Percentiles rank a stretch among this genome's conserved stretches.
These are phyloP conservation scores for Ostrea denselamellosa DNA, from an alignment of 1,140 invertebrate species.

Conservation along the genomic window DNA sequence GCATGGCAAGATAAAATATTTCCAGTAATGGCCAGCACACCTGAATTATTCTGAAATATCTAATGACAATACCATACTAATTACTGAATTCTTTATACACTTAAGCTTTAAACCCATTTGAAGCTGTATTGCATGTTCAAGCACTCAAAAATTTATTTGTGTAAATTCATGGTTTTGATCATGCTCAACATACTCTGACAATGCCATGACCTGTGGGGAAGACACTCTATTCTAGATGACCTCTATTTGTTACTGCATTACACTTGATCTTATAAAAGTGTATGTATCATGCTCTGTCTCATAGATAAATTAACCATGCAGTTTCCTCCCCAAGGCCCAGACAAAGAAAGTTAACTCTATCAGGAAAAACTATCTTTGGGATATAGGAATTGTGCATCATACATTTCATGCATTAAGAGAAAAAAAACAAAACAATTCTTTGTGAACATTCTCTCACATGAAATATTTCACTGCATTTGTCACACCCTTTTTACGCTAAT, in stretches of 20 bases:
- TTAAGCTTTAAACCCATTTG: background rate
- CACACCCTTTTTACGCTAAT: background rate
- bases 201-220: constrained; percentile 6
- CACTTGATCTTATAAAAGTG: background rate
- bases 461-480: background rate
- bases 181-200: constrained; percentile 31
- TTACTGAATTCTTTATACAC: background rate
- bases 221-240: background rate
- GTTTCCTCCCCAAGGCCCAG: background rate
- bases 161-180: background rate
- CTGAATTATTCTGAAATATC: background rate
- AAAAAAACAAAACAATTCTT: background rate
- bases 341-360: constrained; percentile 16
- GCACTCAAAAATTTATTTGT: background rate
- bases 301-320: background rate
- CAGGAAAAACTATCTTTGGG: background rate
- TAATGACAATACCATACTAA: background rate
- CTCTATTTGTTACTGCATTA: no score
- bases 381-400: constrained; percentile 7
- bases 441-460: background rate
- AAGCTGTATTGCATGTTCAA: background rate
- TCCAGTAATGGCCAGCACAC: background rate
- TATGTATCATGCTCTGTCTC: background rate
- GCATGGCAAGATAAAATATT: background rate
- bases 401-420: background rate